Evolutionary conservation across 2,113 vertebrate species (phyloP).

Genomic region (Perca fluviatilis): DNA sequence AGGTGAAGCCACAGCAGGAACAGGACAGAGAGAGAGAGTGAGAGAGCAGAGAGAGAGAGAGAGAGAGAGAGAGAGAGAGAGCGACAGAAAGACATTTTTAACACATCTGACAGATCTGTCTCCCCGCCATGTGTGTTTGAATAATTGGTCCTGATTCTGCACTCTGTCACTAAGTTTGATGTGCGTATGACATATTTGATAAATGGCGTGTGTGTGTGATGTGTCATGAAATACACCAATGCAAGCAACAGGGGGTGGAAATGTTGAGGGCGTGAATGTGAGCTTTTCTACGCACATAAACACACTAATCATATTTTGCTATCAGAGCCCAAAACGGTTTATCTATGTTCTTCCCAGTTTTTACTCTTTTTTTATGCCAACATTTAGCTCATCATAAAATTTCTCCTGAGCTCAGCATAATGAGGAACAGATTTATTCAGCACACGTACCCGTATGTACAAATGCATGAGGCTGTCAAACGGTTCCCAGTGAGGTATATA

Average conservation of each 20-base stretch:
- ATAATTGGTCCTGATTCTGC: slow-evolving; percentile 31
- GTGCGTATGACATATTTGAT: slow-evolving; percentile 25
- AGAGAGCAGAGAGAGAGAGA: too few relatives aligned
- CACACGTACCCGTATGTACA: not conserved
- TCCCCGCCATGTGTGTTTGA: slow-evolving; percentile 15
- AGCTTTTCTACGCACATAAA: not conserved
- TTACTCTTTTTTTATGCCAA: slow-evolving; percentile 14
- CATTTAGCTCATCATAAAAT: slow-evolving; percentile 11
- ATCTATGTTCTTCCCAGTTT: not conserved
- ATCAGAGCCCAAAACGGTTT: not conserved
- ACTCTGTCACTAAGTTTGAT: slow-evolving; percentile 32
- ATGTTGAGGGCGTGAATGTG: not conserved
- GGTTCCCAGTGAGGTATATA: not conserved
- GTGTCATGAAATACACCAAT: slow-evolving; percentile 16
- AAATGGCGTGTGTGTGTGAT: slow-evolving; percentile 23
- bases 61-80: too few relatives aligned
- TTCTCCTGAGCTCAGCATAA: slow-evolving; percentile 31
- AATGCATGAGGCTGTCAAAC: not conserved
- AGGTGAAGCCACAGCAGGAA: slow-evolving; percentile 31
- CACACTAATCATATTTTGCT: not conserved
- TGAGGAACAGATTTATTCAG: slow-evolving; percentile 23
- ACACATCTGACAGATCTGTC: slow-evolving; percentile 36
- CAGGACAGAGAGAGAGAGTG: not conserved
- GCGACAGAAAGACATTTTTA: slow-evolving; percentile 5
- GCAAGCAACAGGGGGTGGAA: not conserved